Conservation (phyloP, 2,888 invertebrate genomes). For the Mythimna pallens region DNA sequence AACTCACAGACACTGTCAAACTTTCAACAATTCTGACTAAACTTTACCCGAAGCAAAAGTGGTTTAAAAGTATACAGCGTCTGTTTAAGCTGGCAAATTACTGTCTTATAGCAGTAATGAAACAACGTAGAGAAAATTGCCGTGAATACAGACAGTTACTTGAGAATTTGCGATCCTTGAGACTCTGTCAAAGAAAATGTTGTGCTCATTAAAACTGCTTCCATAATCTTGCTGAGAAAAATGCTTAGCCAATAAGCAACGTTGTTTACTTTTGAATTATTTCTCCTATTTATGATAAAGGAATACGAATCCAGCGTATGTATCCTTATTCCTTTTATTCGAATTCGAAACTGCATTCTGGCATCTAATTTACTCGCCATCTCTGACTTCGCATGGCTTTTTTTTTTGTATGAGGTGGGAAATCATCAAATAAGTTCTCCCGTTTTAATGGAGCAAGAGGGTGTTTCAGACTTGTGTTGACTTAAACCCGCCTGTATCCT, state of each 20-base stretch:
- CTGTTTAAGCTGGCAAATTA: constrained; percentile 63
- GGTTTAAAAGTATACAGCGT: constrained; percentile 53
- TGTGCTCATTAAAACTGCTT: constrained; percentile 72
- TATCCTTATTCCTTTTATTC: constrained; percentile 21
- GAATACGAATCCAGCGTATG: constrained; percentile 5
- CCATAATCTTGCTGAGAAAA: constrained; percentile 60
- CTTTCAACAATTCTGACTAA: constrained; percentile 64
- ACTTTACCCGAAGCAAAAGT: constrained; percentile 61
- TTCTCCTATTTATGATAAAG: constrained; percentile 21
- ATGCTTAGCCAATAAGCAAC: constrained; percentile 55
- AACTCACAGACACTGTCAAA: constrained; percentile 49
- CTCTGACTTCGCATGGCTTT: background rate
- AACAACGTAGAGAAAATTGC: constrained; percentile 54
- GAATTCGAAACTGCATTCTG: constrained; percentile 23
- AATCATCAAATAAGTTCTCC: too few relatives aligned
- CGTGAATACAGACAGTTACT: constrained; percentile 55
- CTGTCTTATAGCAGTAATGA: constrained; percentile 58
- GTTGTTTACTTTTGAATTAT: constrained; percentile 32
- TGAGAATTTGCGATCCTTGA: constrained; percentile 42
- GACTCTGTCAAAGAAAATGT: constrained; percentile 69
- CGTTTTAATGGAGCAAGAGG: too few relatives aligned
- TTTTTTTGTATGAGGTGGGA: too few relatives aligned
- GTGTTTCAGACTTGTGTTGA: too few relatives aligned
- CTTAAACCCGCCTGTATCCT: too few relatives aligned
- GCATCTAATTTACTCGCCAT: constrained; percentile 8